A percentile compares a stretch with the other conserved stretches of the same genome.
Evolutionary conservation across 2,888 invertebrate genomes (phyloP).

Genomic region (Drosophila siamana): DNA sequence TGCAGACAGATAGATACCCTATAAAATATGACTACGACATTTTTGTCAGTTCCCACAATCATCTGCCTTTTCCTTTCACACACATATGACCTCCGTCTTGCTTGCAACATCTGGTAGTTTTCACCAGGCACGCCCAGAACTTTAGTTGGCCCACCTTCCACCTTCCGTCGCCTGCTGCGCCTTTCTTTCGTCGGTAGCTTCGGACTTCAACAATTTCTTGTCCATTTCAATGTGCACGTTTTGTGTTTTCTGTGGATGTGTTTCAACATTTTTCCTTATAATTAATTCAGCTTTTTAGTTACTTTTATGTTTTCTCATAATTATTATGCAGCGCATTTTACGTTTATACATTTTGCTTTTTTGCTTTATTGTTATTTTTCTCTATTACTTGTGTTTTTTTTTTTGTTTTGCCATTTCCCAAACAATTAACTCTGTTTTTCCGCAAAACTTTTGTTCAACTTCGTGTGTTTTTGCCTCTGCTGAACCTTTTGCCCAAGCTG

Average conservation of each 20-base stretch:
- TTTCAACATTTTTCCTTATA: slow-evolving; percentile 53
- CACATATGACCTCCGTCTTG: slow-evolving; percentile 3
- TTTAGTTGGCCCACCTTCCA: neutral
- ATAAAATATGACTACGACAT: neutral
- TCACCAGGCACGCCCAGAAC: slow-evolving; percentile 19
- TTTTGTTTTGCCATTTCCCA: slow-evolving; percentile 34
- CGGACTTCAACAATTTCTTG: slow-evolving; percentile 20
- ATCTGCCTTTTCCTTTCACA: neutral
- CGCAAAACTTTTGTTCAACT: slow-evolving; percentile 32
- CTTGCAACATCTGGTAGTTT: slow-evolving; percentile 14
- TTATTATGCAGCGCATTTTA: slow-evolving; percentile 69
- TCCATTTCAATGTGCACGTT: slow-evolving; percentile 23
- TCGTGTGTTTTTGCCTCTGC: slow-evolving; percentile 6
- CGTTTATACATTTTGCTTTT: slow-evolving; percentile 30
- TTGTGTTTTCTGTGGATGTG: slow-evolving; percentile 22
- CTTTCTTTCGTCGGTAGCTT: neutral
- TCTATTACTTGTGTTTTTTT: slow-evolving; percentile 3
- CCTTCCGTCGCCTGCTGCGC: neutral
- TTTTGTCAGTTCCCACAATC: neutral
- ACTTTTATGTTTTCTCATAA: slow-evolving; percentile 71
- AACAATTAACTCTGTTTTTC: slow-evolving; percentile 71
- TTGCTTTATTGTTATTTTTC: slow-evolving; percentile 31
- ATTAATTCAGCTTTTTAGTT: slow-evolving; percentile 70
- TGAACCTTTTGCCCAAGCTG: slow-evolving; percentile 29
- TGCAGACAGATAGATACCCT: neutral